phyloP scores from a whole-genome alignment of 2,797 vertebrate species.

The Microctenopoma stevenorrisi region DNA sequence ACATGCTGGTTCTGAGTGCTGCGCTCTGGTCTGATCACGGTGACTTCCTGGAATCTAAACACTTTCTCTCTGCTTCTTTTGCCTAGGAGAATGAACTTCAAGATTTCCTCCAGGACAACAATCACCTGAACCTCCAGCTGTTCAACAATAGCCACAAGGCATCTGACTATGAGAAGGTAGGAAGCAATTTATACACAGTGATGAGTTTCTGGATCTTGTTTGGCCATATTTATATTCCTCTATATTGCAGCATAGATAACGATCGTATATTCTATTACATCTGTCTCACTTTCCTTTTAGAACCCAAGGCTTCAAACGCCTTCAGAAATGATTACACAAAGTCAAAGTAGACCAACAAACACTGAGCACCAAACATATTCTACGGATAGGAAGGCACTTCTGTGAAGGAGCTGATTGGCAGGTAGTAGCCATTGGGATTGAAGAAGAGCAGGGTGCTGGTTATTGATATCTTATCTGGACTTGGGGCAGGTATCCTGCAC shows the following conservation, averaged over 20 bases:
- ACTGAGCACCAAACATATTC: constrained; percentile 1
- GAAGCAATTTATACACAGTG: not conserved
- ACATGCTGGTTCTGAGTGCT: constrained; percentile 49
- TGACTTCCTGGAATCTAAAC: constrained; percentile 50
- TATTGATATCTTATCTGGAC: constrained; percentile 72
- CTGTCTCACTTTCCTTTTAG: constrained; percentile 31
- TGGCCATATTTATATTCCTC: not conserved
- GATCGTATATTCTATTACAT: constrained; percentile 34
- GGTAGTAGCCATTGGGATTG: constrained; percentile 52
- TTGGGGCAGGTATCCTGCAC: constrained; percentile 38
- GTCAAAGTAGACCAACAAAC: constrained; percentile 54
- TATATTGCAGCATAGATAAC: constrained; percentile 11
- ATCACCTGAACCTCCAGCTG: constrained; percentile 84
- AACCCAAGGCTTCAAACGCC: constrained; percentile 35
- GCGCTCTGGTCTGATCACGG: constrained; percentile 45
- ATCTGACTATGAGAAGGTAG: constrained; percentile 89
- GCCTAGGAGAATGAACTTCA: constrained; percentile 89
- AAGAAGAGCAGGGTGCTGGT: constrained; percentile 51
- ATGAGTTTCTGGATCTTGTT: constrained; percentile 31
- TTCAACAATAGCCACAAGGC: constrained; percentile 75
- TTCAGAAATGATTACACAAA: constrained; percentile 40
- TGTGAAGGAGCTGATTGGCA: constrained; percentile 64
- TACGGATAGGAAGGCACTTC: constrained; percentile 66
- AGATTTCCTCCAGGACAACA: constrained; percentile 84
- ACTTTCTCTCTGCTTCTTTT: constrained; percentile 47